A percentile compares a stretch with the other conserved stretches of the same genome.
Conservation (phyloP, 2,797 vertebrate genomes). For the Phaenicophaeus curvirostris region DNA sequence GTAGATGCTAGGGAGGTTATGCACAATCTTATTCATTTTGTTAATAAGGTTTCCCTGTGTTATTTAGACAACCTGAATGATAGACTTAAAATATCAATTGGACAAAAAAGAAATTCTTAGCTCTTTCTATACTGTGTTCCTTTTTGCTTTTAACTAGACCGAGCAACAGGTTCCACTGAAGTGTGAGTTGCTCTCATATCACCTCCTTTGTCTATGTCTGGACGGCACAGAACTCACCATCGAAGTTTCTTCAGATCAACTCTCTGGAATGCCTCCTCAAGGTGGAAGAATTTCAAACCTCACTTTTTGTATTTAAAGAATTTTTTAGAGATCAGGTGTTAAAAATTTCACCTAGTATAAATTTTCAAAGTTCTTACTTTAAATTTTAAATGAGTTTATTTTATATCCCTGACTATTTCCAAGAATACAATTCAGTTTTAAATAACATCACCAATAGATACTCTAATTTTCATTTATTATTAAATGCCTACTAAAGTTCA, state of each 20-base stretch:
- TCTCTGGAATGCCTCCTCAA: background rate
- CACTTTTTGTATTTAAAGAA: background rate
- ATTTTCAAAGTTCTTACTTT: background rate
- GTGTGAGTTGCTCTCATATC: rapidly evolving
- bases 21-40: background rate
- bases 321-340: background rate
- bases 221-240: background rate
- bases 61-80: background rate
- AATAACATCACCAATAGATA: background rate
- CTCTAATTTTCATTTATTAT: background rate
- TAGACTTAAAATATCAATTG: background rate
- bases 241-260: background rate
- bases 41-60: background rate
- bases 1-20: background rate
- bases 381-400: background rate
- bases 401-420: background rate
- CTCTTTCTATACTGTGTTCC: background rate
- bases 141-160: background rate
- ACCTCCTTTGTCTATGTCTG: background rate
- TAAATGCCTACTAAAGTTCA: background rate
- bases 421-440: background rate
- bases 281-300: background rate
- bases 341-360: background rate
- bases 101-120: background rate
- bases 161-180: background rate